Conservation (phyloP, 2,888 invertebrate genomes). For the Eurytoma californica region DNA sequence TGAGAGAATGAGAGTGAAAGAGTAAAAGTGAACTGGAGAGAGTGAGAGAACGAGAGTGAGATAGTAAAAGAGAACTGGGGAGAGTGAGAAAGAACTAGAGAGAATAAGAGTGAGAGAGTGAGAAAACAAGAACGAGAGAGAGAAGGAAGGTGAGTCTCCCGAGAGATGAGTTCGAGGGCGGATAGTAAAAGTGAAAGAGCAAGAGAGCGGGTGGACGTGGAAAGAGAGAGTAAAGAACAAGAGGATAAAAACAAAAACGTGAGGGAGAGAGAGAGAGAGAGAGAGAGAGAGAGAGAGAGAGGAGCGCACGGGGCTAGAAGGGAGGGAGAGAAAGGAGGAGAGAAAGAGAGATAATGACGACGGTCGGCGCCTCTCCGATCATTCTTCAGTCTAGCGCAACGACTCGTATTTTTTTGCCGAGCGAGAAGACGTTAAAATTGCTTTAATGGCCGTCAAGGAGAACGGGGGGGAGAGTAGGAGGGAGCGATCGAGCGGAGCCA, state of each 20-base stretch:
- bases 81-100: too few species aligned
- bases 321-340: constrained; percentile 59
- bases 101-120: not conserved
- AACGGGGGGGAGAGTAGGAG: not conserved
- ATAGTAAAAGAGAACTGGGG: too few species aligned
- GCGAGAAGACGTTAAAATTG: constrained; percentile 72
- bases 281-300: constrained; percentile 35
- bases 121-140: constrained; percentile 11
- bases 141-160: not conserved
- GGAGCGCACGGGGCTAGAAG: constrained; percentile 18
- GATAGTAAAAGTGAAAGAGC: constrained; percentile 50
- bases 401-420: constrained; percentile 70
- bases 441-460: constrained; percentile 67
- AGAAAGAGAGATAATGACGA: constrained; percentile 63
- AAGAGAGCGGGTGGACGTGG: constrained; percentile 20
- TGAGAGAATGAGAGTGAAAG: too few species aligned
- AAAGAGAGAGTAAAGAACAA: constrained; percentile 36
- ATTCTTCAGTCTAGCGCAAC: constrained; percentile 74
- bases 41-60: too few species aligned
- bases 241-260: constrained; percentile 10
- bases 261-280: constrained; percentile 24
- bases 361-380: constrained; percentile 72
- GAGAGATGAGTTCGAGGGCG: constrained; percentile 31
- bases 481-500: not conserved
- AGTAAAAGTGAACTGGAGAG: too few species aligned